These are phyloP conservation scores for Dendrocincla tyrannina DNA, from an alignment of 2,797 vertebrate genomes.

Conservation along the genomic window DNA sequence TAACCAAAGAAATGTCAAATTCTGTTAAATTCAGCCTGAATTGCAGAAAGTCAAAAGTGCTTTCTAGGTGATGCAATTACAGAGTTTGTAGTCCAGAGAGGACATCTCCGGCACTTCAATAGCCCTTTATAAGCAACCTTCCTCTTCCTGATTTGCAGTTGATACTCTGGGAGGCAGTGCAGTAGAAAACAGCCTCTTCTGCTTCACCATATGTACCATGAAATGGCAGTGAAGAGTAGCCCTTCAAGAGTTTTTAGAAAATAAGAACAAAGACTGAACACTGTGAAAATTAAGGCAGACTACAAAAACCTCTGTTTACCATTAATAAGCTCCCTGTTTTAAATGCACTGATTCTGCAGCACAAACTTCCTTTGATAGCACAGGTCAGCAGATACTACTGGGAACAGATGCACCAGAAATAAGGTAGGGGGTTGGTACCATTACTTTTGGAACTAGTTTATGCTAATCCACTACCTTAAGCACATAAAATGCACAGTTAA, in stretches of 20 bases:
- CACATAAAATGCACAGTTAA: neutral
- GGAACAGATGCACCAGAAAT: neutral
- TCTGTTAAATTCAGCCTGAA: neutral
- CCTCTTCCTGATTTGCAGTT: neutral
- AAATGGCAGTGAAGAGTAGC: neutral
- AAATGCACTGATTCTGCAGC: neutral
- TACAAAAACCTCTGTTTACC: neutral
- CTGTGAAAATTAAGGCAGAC: neutral
- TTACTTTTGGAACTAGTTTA: neutral
- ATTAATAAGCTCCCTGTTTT: neutral
- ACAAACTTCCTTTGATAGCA: neutral
- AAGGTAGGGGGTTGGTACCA: neutral
- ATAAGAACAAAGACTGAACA: neutral
- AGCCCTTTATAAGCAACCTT: neutral
- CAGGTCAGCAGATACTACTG: neutral
- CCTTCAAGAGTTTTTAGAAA: neutral
- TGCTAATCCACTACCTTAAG: neutral
- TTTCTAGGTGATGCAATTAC: neutral
- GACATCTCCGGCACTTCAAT: neutral
- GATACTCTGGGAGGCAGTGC: accelerated
- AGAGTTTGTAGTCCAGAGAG: neutral
- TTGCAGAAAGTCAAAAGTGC: neutral
- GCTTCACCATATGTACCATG: neutral
- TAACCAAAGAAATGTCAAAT: neutral
- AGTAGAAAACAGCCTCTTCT: neutral